A percentile compares a stretch with the other conserved stretches of the same genome.
phyloP scores from a whole-genome alignment of 2,888 invertebrate genomes.

The Dichetophora obliterata region DNA sequence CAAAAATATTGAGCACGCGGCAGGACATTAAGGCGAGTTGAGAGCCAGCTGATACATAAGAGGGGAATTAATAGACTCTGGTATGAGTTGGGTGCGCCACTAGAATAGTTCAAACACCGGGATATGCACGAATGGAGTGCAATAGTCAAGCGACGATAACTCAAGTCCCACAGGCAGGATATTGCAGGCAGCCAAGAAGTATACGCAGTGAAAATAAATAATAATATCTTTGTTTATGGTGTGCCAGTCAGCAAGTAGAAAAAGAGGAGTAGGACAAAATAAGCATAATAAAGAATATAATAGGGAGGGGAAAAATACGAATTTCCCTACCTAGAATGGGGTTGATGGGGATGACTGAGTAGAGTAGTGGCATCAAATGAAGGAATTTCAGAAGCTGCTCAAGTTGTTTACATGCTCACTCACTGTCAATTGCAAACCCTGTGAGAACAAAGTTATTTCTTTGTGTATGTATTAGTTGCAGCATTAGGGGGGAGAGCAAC shows the following conservation, averaged over 20 bases:
- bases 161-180: background rate
- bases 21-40: background rate
- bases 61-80: conserved; percentile 12
- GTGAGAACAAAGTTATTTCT: conserved; percentile 10
- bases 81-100: background rate
- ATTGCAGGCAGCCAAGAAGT: background rate
- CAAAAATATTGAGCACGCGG: conserved; percentile 29
- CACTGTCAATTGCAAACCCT: conserved; percentile 28
- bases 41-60: background rate
- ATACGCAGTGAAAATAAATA: conserved; percentile 7
- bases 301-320: background rate
- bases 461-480: conserved; percentile 13
- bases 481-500: background rate
- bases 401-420: conserved; percentile 22
- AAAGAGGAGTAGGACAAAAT: background rate
- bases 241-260: background rate
- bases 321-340: background rate
- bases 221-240: conserved; percentile 26
- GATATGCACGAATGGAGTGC: background rate
- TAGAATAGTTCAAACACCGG: background rate
- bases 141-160: background rate
- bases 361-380: background rate
- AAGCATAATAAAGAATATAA: background rate
- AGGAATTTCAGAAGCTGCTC: background rate
- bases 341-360: background rate